Conservation (phyloP, 2,888 invertebrate species). For the Pycnomerus fuliginosus region DNA sequence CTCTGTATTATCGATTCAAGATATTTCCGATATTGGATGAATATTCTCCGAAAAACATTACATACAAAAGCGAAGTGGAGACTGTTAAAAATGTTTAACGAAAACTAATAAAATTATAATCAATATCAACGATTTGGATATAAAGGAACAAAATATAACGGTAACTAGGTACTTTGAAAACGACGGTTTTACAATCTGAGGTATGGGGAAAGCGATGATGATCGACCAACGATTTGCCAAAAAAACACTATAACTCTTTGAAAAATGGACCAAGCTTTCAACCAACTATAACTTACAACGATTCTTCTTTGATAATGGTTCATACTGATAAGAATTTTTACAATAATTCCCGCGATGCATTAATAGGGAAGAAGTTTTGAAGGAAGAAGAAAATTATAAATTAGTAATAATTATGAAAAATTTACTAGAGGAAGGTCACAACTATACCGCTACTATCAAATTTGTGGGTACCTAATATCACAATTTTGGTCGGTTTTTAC, state of each 20-base stretch:
- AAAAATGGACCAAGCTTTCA: constrained; percentile 15
- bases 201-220: too few species aligned
- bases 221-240: too few species aligned
- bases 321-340: constrained; percentile 11
- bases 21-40: constrained; percentile 47
- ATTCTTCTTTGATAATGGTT: constrained; percentile 13
- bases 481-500: constrained; percentile 67
- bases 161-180: too few species aligned
- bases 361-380: constrained; percentile 43
- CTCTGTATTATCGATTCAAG: constrained; percentile 43
- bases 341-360: too few species aligned
- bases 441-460: constrained; percentile 59
- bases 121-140: constrained; percentile 43
- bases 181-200: too few species aligned
- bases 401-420: constrained; percentile 49
- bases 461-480: constrained; percentile 60
- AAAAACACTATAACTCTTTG: constrained; percentile 10
- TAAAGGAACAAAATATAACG: constrained; percentile 37
- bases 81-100: constrained; percentile 39
- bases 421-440: constrained; percentile 53
- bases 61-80: constrained; percentile 44
- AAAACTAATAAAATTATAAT: constrained; percentile 45
- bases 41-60: constrained; percentile 40
- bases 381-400: constrained; percentile 49
- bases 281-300: constrained; percentile 7